phyloP scores from a whole-genome alignment of 2,113 vertebrate genomes.

The Bubo blakistoni region DNA sequence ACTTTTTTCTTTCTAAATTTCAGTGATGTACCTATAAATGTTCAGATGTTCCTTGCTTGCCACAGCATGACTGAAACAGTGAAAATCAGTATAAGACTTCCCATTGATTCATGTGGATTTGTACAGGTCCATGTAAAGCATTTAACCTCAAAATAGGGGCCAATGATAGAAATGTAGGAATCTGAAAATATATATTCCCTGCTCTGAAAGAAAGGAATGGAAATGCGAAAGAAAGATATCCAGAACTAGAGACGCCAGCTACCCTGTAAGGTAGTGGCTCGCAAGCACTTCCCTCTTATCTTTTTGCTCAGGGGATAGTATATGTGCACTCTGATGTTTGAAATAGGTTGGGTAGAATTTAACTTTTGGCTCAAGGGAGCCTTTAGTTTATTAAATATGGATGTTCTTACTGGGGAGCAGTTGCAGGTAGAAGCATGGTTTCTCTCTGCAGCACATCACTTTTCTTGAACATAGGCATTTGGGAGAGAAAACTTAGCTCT shows the following conservation, averaged over 20 bases:
- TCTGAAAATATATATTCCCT: not conserved
- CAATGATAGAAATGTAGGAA: not conserved
- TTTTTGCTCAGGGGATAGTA: not conserved
- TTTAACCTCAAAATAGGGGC: not conserved
- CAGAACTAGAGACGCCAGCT: not conserved
- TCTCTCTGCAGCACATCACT: not conserved
- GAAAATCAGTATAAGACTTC: not conserved
- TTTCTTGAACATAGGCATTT: not conserved
- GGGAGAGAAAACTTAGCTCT: not conserved
- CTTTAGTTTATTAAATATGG: slow-evolving; percentile 44
- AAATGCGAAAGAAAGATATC: not conserved
- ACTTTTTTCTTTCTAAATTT: not conserved
- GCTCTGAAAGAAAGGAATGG: not conserved
- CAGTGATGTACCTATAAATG: not conserved
- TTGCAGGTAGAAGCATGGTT: not conserved
- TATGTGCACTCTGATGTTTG: not conserved
- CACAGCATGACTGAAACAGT: not conserved
- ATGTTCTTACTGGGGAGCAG: not conserved
- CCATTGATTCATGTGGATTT: not conserved
- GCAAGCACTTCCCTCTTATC: not conserved
- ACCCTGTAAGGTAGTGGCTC: not conserved
- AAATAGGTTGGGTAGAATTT: not conserved
- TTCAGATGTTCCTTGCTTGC: not conserved
- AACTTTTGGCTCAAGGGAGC: not conserved
- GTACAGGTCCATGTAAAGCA: not conserved